Evolutionary conservation across 2,113 vertebrate genomes (phyloP).

Genomic region (Eublepharis macularius): DNA sequence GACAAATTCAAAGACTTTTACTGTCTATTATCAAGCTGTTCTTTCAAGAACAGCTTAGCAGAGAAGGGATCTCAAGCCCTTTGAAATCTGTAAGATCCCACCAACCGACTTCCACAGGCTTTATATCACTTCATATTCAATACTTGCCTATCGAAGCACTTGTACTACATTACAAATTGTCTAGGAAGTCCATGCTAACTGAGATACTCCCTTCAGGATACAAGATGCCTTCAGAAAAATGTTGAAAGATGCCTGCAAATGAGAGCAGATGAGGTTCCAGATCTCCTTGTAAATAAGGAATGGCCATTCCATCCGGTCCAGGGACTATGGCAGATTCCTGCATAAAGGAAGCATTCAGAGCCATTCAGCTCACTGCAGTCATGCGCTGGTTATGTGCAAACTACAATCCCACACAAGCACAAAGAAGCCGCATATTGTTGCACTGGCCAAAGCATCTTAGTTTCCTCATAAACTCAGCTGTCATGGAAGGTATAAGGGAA

Average conservation of each 20-base stretch:
- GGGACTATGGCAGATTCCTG: slow-evolving; percentile 27
- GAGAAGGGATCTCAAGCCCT: rapidly evolving
- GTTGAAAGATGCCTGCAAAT: not conserved
- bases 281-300: not conserved
- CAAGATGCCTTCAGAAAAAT: slow-evolving; percentile 23
- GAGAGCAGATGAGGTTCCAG: not conserved
- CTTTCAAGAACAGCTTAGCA: not conserved
- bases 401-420: not conserved
- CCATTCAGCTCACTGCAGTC: not conserved
- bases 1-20: not conserved
- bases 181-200: rapidly evolving
- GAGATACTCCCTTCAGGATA: rapidly evolving
- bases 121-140: not conserved
- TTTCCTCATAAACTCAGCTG: not conserved
- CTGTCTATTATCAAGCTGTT: not conserved
- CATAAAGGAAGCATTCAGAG: not conserved
- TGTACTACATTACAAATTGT: rapidly evolving
- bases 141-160: not conserved
- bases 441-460: not conserved
- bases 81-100: not conserved
- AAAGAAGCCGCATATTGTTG: not conserved
- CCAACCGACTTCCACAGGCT: not conserved
- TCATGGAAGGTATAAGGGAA: not conserved
- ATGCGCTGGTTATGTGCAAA: not conserved
- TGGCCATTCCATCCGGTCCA: not conserved